phyloP scores from a whole-genome alignment of 2,113 vertebrate genomes.

The Heteronetta atricapilla region DNA sequence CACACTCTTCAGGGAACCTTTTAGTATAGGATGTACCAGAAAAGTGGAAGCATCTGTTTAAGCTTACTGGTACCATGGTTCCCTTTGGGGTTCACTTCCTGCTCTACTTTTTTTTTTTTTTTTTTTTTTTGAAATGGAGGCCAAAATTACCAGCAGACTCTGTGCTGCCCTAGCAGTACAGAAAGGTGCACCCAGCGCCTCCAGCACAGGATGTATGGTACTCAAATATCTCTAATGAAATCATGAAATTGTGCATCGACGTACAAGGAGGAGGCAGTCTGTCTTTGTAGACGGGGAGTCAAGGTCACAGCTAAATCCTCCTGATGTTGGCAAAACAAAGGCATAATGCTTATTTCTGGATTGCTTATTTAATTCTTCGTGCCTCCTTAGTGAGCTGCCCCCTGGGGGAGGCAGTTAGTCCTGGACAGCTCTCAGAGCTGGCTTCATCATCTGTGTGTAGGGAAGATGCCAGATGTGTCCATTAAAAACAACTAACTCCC shows the following conservation, averaged over 20 bases:
- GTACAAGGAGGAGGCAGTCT: constrained; percentile 30
- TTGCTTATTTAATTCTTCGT: neutral
- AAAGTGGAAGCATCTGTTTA: neutral
- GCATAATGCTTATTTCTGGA: neutral
- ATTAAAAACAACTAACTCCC: neutral
- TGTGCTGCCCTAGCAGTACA: rapidly evolving
- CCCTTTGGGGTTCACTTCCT: neutral
- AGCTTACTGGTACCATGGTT: neutral
- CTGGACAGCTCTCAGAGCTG: neutral
- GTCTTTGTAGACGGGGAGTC: neutral
- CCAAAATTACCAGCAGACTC: neutral
- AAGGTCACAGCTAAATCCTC: neutral
- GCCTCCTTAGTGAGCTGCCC: neutral
- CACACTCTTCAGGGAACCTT: neutral
- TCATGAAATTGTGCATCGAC: too few relatives aligned
- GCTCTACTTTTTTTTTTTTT: neutral
- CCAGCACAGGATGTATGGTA: too few relatives aligned
- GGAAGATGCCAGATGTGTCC: neutral
- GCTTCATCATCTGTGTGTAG: neutral
- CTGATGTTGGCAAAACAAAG: neutral
- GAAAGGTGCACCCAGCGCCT: neutral
- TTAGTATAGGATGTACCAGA: neutral
- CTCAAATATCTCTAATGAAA: neutral
- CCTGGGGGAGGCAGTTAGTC: neutral
- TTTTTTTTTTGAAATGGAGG: neutral